Percentiles rank a stretch among this genome's conserved stretches.
phyloP scores from a whole-genome alignment of 2,797 vertebrate species.

The Crocodylus rhombifer region DNA sequence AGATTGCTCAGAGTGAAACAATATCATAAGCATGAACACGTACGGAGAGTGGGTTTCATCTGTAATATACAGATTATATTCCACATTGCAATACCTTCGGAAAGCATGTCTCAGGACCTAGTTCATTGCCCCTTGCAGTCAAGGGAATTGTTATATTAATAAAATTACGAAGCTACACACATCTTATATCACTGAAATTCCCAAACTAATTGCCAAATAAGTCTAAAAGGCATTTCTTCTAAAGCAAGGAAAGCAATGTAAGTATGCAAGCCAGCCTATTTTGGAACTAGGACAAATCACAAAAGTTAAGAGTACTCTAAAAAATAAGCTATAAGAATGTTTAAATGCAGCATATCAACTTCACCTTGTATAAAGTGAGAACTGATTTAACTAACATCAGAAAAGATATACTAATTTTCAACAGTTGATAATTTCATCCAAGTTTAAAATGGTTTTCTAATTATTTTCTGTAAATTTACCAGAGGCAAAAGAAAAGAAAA shows the following conservation, averaged over 20 bases:
- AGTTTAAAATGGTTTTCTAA: not conserved
- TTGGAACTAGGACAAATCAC: not conserved
- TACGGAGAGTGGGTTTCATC: not conserved
- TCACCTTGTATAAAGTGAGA: not conserved
- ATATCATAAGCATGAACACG: not conserved
- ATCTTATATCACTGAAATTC: not conserved
- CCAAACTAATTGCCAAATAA: not conserved
- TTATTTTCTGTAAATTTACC: not conserved
- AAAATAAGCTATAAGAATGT: not conserved
- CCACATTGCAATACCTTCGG: not conserved
- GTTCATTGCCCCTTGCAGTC: not conserved
- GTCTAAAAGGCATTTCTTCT: not conserved
- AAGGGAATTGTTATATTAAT: not conserved
- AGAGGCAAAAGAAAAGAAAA: not conserved
- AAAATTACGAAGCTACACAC: not conserved
- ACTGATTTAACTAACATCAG: not conserved
- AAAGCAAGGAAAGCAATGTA: not conserved
- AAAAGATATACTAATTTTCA: not conserved
- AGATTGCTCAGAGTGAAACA: not conserved
- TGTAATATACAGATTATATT: not conserved
- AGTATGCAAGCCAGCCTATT: not conserved
- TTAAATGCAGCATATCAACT: not conserved
- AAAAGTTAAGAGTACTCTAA: not conserved
- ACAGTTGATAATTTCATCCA: not conserved
- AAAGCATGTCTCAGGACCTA: fast-evolving